Conservation (phyloP, 2,888 invertebrate genomes). For the Lucinisca nassula region DNA sequence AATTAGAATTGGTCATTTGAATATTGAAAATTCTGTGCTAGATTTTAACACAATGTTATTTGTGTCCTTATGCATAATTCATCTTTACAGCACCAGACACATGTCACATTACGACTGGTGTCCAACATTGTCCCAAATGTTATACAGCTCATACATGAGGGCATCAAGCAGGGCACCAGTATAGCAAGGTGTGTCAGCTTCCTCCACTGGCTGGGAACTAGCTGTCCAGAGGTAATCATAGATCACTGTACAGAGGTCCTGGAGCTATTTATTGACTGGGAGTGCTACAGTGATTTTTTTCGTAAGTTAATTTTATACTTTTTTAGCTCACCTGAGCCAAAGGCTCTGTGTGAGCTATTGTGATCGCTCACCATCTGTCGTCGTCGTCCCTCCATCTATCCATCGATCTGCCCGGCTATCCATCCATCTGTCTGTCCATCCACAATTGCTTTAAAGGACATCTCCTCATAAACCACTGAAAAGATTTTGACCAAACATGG, state of each 20-base stretch:
- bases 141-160: constrained; percentile 47
- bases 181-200: constrained; percentile 41
- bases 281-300: constrained; percentile 20
- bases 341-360: too few species aligned
- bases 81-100: constrained; percentile 51
- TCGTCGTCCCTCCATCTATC: too few species aligned
- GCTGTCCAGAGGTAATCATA: constrained; percentile 41
- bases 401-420: too few species aligned
- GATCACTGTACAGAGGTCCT: constrained; percentile 40
- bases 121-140: constrained; percentile 48
- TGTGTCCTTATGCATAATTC: not conserved
- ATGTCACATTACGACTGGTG: constrained; percentile 43
- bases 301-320: constrained; percentile 22
- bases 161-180: constrained; percentile 44
- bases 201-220: constrained; percentile 51
- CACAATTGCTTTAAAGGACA: too few species aligned
- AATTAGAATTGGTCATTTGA: too few species aligned
- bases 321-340: too few species aligned
- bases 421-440: too few species aligned
- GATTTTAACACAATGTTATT: too few species aligned
- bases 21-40: too few species aligned
- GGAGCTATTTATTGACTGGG: constrained; percentile 61
- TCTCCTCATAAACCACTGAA: too few species aligned
- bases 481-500: too few species aligned
- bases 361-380: too few species aligned